A percentile compares a stretch with the other conserved stretches of the same genome.
These are phyloP conservation scores for Hypena proboscidalis DNA, from an alignment of 2,888 invertebrate genomes.

Conservation along the genomic window DNA sequence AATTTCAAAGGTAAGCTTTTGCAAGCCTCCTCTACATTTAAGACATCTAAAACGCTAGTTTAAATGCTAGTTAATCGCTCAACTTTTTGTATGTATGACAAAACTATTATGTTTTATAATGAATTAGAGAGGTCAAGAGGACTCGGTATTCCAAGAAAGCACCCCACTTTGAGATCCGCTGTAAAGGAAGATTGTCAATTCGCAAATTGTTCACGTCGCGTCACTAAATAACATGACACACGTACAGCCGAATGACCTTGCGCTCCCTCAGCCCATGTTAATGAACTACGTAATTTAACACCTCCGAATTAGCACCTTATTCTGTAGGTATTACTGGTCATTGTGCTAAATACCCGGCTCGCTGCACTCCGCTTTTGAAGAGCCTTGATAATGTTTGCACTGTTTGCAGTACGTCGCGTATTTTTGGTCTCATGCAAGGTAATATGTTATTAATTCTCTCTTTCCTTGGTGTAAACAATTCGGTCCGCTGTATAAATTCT, in stretches of 20 bases:
- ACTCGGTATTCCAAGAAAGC: no score
- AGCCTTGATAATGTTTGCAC: slow-evolving; percentile 21
- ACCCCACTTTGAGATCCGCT: neutral
- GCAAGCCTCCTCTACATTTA: no score
- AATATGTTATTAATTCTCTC: slow-evolving; percentile 10
- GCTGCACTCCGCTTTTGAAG: slow-evolving; percentile 22
- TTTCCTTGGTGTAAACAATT: neutral
- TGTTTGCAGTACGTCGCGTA: slow-evolving; percentile 12
- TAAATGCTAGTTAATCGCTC: no score
- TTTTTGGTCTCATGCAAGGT: slow-evolving; percentile 23
- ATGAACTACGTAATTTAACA: slow-evolving; percentile 54
- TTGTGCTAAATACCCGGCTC: slow-evolving; percentile 21
- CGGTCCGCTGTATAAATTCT: neutral
- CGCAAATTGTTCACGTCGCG: slow-evolving; percentile 35
- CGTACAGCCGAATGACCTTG: slow-evolving; percentile 52
- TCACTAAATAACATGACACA: slow-evolving; percentile 24
- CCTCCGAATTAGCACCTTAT: slow-evolving; percentile 63
- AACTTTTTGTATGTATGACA: no score
- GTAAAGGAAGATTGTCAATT: slow-evolving; percentile 29
- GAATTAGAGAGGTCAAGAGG: no score
- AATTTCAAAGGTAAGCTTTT: no score
- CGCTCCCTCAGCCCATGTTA: slow-evolving; percentile 50
- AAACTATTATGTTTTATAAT: no score
- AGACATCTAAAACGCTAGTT: no score
- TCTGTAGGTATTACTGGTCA: slow-evolving; percentile 40